A percentile compares a stretch with the other conserved stretches of the same genome.
These are phyloP conservation scores for Plodia interpunctella DNA, from an alignment of 1,140 invertebrate species.

Conservation along the genomic window DNA sequence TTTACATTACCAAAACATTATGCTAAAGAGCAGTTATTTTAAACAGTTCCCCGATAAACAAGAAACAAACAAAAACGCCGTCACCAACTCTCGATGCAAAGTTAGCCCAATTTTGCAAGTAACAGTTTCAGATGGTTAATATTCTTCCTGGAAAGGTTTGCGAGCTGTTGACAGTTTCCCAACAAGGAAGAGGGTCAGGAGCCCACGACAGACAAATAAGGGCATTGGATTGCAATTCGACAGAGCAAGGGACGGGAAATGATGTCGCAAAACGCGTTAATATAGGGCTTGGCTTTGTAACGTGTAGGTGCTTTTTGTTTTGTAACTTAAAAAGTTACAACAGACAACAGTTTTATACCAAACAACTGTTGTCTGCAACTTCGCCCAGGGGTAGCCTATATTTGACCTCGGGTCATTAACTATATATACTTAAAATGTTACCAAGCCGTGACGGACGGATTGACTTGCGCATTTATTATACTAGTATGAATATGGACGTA, in stretches of 20 bases:
- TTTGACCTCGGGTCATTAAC: too few species aligned
- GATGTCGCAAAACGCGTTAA: neutral
- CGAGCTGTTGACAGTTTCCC: constrained; percentile 8
- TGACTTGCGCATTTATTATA: too few species aligned
- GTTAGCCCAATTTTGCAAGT: neutral
- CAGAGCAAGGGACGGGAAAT: constrained; percentile 18
- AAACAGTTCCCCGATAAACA: neutral
- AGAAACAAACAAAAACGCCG: neutral
- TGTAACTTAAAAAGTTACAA: too few species aligned
- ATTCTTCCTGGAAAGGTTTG: constrained; percentile 6
- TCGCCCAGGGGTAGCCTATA: too few species aligned
- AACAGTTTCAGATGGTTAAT: constrained; percentile 2
- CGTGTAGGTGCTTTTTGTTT: neutral
- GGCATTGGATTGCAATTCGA: constrained; percentile 12
- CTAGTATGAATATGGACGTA: too few species aligned
- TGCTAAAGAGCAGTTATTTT: too few species aligned
- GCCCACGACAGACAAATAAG: constrained; percentile 20
- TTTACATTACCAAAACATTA: too few species aligned
- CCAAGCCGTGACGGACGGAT: too few species aligned
- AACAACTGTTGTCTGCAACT: too few species aligned
- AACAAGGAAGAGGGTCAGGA: constrained; percentile 16
- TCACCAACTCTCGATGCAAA: neutral
- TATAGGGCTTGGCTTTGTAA: neutral
- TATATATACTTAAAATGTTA: too few species aligned
- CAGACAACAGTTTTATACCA: too few species aligned